Percentiles rank a stretch among this genome's conserved stretches.
These are phyloP conservation scores for Lochmaea crataegi DNA, from an alignment of 2,888 invertebrate genomes.

Conservation along the genomic window DNA sequence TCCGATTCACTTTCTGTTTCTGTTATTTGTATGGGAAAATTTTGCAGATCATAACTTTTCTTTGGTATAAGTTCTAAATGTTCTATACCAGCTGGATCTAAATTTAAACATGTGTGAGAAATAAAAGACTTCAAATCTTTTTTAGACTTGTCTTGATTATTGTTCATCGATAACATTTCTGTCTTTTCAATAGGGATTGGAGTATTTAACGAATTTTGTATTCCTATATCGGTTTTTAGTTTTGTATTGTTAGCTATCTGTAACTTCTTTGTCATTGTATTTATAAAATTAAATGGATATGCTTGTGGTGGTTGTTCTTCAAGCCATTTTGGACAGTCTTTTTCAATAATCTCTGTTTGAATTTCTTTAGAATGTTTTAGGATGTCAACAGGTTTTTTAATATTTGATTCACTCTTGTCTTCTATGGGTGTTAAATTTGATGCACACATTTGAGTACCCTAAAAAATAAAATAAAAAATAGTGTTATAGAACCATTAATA, in stretches of 20 bases:
- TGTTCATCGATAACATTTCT: slow-evolving; percentile 11
- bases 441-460: not conserved
- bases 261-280: slow-evolving; percentile 71
- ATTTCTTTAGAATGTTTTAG: slow-evolving; percentile 39
- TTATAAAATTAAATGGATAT: slow-evolving; percentile 73
- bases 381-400: slow-evolving; percentile 6
- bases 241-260: slow-evolving; percentile 55
- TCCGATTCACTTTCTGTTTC: slow-evolving; percentile 59
- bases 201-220: slow-evolving; percentile 49
- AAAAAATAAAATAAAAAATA: not conserved
- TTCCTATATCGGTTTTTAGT: slow-evolving; percentile 50
- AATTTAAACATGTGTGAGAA: slow-evolving; percentile 56
- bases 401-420: not conserved
- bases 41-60: slow-evolving; percentile 12
- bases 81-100: slow-evolving; percentile 55
- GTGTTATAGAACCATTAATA: not conserved
- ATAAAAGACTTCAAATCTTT: slow-evolving; percentile 51
- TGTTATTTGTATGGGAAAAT: slow-evolving; percentile 20
- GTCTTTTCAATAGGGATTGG: slow-evolving; percentile 17
- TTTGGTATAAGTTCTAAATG: slow-evolving; percentile 52
- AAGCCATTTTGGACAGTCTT: slow-evolving; percentile 46
- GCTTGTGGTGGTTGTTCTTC: slow-evolving; percentile 50
- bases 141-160: slow-evolving; percentile 32
- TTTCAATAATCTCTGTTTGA: slow-evolving; percentile 35
- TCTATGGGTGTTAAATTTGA: not conserved